Evolutionary conservation across 2,888 invertebrate genomes (phyloP).

Genomic region (Dioctria linearis): DNA sequence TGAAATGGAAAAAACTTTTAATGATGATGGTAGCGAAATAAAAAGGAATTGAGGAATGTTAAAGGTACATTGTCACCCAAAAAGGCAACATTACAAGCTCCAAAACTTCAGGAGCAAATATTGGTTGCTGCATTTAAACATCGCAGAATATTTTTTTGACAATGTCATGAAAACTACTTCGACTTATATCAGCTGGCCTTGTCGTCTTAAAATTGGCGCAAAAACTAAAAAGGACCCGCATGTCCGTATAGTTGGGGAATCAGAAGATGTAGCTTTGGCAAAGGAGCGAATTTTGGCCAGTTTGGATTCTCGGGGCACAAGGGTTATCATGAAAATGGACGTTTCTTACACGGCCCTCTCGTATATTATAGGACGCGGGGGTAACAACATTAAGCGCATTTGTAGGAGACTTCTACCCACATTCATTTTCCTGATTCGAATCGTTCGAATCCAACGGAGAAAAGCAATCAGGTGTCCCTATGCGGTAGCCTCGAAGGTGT

Average conservation of each 20-base stretch:
- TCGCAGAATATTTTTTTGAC: constrained; percentile 70
- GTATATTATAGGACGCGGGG: constrained; percentile 94
- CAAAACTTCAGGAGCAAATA: no score
- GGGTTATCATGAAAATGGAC: constrained; percentile 98
- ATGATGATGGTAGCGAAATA: no score
- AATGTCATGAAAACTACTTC: constrained; percentile 90
- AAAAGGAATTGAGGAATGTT: no score
- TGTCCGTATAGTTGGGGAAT: constrained; percentile 89
- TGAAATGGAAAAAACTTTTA: no score
- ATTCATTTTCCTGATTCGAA: constrained; percentile 99
- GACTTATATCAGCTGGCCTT: constrained; percentile 96
- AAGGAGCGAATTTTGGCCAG: constrained; percentile 89
- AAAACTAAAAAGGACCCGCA: constrained; percentile 99
- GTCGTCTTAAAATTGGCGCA: constrained; percentile 96
- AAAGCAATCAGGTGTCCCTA: constrained; percentile 98
- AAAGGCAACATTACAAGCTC: no score
- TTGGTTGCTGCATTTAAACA: constrained; percentile 61
- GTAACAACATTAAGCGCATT: constrained; percentile 78
- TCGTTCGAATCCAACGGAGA: constrained; percentile 91
- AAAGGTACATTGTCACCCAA: no score
- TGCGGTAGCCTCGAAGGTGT: constrained; percentile 93
- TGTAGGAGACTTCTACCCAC: constrained; percentile 97
- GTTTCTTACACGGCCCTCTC: constrained; percentile 99
- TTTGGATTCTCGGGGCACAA: constrained; percentile 91
- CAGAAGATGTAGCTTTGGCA: constrained; percentile 85